Conservation (phyloP, 2,888 invertebrate species). For the Eupithecia subfuscata region DNA sequence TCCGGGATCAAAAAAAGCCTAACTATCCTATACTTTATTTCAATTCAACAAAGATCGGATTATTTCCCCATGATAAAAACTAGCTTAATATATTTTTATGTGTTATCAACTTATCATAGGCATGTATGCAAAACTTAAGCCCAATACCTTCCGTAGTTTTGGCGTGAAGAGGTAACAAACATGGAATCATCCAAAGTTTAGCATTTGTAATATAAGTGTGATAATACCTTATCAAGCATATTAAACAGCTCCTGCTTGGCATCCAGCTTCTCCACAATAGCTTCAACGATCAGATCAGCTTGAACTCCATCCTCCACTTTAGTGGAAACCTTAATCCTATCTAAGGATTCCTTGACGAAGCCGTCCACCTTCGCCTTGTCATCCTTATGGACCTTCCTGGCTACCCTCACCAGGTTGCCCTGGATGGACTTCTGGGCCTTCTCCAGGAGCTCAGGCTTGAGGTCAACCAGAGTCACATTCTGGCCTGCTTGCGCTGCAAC, state of each 20-base stretch:
- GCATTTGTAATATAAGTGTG: background rate
- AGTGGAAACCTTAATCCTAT: constrained; percentile 82
- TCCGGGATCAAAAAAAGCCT: too few relatives aligned
- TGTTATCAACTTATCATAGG: too few relatives aligned
- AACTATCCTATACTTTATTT: too few relatives aligned
- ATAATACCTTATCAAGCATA: constrained; percentile 85
- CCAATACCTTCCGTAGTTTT: too few relatives aligned
- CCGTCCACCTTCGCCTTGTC: constrained; percentile 86
- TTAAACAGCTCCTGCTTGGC: constrained; percentile 91
- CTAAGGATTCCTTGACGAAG: constrained; percentile 85
- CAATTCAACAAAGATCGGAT: too few relatives aligned
- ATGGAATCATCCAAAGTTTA: background rate
- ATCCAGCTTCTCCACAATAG: constrained; percentile 93
- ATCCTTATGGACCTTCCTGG: constrained; percentile 90
- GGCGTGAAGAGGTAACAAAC: background rate
- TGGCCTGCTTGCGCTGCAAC: constrained; percentile 93
- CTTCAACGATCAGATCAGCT: constrained; percentile 91
- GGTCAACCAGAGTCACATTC: constrained; percentile 91
- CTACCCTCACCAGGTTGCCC: constrained; percentile 88
- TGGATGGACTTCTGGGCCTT: constrained; percentile 89
- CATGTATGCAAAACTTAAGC: too few relatives aligned
- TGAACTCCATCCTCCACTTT: constrained; percentile 86
- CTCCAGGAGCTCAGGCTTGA: constrained; percentile 87
- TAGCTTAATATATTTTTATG: too few relatives aligned
- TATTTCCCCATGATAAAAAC: too few relatives aligned